These are phyloP conservation scores for Plutomurus gul DNA, from an alignment of 1,140 invertebrate genomes.

Conservation along the genomic window DNA sequence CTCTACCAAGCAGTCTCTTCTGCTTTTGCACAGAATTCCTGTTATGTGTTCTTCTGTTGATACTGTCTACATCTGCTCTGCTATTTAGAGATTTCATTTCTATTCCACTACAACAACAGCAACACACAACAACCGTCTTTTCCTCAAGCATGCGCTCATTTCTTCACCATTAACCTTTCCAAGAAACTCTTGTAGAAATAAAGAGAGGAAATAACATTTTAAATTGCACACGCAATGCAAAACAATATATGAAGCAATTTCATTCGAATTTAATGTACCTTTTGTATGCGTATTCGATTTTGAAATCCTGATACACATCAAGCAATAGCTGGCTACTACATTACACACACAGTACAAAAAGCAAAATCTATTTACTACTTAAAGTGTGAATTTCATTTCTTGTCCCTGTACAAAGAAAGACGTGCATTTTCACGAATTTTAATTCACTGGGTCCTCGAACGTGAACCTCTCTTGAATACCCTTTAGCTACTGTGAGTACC, in stretches of 20 bases:
- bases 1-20: too few relatives aligned
- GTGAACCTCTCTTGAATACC: too few relatives aligned
- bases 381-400: neutral
- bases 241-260: neutral
- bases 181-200: neutral
- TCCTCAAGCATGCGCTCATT: neutral
- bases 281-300: too few relatives aligned
- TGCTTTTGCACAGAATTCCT: neutral
- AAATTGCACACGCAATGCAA: neutral
- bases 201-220: slow-evolving; percentile 1
- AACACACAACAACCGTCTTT: neutral
- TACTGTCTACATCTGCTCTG: neutral
- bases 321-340: too few relatives aligned
- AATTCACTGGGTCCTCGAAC: too few relatives aligned
- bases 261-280: too few relatives aligned
- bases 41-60: neutral
- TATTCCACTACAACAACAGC: too few relatives aligned
- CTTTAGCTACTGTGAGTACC: too few relatives aligned
- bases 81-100: neutral
- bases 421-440: too few relatives aligned
- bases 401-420: too few relatives aligned
- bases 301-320: too few relatives aligned
- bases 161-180: slow-evolving; percentile 3
- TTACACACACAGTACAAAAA: too few relatives aligned
- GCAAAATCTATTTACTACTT: neutral